phyloP scores from a whole-genome alignment of 2,113 vertebrate species.

The Arvicanthis niloticus region DNA sequence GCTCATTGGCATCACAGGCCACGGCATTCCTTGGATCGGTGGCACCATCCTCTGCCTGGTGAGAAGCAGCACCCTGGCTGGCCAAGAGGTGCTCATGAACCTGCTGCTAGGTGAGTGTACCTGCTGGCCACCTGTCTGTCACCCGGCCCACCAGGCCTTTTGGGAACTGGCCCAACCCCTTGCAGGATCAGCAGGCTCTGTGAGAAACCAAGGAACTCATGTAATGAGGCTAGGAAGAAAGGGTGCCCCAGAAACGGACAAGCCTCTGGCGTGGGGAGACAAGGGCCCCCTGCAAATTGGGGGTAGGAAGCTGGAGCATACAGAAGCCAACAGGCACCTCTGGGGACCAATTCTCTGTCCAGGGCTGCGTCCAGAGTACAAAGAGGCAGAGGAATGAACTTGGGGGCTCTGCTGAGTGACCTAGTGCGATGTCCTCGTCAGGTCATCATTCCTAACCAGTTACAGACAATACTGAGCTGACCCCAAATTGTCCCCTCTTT shows the following conservation, averaged over 20 bases:
- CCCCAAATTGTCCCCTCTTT: no score
- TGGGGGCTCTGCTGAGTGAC: not conserved
- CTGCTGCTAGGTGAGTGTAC: constrained; percentile 95
- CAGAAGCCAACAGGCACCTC: not conserved
- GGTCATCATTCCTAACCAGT: not conserved
- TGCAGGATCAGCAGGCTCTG: not conserved
- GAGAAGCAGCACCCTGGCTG: constrained; percentile 95
- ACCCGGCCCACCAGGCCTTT: not conserved
- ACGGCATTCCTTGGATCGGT: constrained; percentile 95
- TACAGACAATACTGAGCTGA: not conserved
- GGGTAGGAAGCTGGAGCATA: accelerated
- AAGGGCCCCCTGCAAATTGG: not conserved
- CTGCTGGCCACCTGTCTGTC: not conserved
- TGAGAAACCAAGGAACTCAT: not conserved
- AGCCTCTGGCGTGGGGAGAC: not conserved
- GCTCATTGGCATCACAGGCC: constrained; percentile 95
- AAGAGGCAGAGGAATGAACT: not conserved
- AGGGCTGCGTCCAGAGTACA: not conserved
- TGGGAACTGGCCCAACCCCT: not conserved
- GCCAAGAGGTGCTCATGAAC: constrained; percentile 97
- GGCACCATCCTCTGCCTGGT: constrained; percentile 96
- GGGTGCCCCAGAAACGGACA: constrained; percentile 67
- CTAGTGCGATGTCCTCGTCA: not conserved
- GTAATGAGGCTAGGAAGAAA: constrained; percentile 68
- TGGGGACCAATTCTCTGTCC: not conserved